A percentile compares a stretch with the other conserved stretches of the same genome.
phyloP scores from a whole-genome alignment of 2,797 vertebrate species.

The Hemibagrus guttatus region DNA sequence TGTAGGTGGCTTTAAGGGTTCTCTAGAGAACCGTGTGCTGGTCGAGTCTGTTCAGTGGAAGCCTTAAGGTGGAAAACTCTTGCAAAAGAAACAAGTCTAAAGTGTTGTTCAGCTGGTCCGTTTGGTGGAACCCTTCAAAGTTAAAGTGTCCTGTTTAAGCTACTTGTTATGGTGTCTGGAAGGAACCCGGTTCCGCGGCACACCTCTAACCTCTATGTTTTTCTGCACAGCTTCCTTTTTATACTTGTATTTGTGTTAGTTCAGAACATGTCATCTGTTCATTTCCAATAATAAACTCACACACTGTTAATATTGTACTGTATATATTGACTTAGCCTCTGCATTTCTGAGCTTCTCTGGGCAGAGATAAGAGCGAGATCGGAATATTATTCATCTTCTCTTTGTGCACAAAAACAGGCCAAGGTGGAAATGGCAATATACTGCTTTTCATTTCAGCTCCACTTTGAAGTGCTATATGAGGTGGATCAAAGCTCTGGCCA shows the following conservation, averaged over 20 bases:
- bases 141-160: not conserved
- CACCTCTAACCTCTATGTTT: not conserved
- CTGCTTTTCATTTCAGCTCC: slow-evolving; percentile 49
- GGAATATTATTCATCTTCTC: not conserved
- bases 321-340: not conserved
- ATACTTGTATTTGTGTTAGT: not conserved
- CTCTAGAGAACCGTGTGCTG: no score
- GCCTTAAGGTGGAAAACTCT: no score
- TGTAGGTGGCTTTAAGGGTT: no score
- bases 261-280: not conserved
- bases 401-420: not conserved
- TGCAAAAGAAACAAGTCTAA: no score
- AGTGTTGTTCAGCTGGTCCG: no score
- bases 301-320: not conserved
- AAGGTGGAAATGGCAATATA: slow-evolving; percentile 40
- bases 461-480: slow-evolving; percentile 59
- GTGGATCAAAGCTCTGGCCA: slow-evolving; percentile 58
- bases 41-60: no score
- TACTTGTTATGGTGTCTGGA: not conserved
- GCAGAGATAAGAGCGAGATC: not conserved
- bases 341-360: not conserved
- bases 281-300: not conserved
- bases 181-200: not conserved
- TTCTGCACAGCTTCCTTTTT: not conserved
- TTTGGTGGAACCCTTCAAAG: no score